Evolutionary conservation across 1,140 invertebrate genomes (phyloP).

Genomic region (Rhyacophila brunnea): DNA sequence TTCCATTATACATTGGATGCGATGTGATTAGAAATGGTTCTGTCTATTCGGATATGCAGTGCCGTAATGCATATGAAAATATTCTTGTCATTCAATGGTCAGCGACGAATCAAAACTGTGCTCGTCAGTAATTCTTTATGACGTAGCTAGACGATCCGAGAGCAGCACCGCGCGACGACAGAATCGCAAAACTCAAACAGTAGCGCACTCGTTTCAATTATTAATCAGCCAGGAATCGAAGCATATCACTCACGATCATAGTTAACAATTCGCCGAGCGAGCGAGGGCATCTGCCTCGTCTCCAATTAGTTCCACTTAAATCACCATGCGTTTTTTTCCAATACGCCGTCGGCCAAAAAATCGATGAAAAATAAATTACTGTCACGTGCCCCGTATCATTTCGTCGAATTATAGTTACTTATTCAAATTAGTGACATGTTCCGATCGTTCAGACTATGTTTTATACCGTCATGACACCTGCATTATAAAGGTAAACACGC

Average conservation of each 20-base stretch:
- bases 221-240: conserved; percentile 8
- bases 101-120: neutral
- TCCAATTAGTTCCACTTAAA: conserved; percentile 14
- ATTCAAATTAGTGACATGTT: conserved; percentile 21
- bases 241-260: conserved; percentile 14
- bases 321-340: conserved; percentile 7
- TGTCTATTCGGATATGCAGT: no score
- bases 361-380: conserved; percentile 11
- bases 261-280: conserved; percentile 1
- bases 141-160: neutral
- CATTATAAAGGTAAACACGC: conserved; percentile 10
- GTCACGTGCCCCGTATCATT: conserved; percentile 8
- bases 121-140: conserved; percentile 8
- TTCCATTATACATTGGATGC: no score
- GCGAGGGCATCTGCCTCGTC: conserved; percentile 1
- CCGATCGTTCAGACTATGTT: conserved; percentile 7
- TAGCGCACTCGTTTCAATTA: conserved; percentile 2
- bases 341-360: conserved; percentile 1
- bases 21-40: no score
- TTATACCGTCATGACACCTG: conserved; percentile 12
- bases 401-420: conserved; percentile 13
- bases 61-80: no score
- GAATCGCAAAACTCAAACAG: conserved; percentile 3
- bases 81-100: no score
- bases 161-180: neutral